A percentile compares a stretch with the other conserved stretches of the same genome.
Conservation (phyloP, 1,140 invertebrate species). For the Lasaia peninsularis region DNA sequence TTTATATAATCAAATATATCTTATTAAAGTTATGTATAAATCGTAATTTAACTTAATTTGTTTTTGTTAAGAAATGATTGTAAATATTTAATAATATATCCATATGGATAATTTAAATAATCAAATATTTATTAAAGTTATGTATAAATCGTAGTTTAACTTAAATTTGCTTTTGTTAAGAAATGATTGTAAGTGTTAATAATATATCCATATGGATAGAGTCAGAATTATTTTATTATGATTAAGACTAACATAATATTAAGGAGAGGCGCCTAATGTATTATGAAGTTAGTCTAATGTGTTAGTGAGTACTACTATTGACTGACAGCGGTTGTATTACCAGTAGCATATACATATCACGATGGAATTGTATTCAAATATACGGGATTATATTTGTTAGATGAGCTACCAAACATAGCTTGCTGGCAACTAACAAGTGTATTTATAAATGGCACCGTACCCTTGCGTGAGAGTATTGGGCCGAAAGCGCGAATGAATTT, state of each 20-base stretch:
- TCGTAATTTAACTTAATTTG: not conserved
- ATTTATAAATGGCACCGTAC: conserved; percentile 69
- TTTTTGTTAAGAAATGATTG: not conserved
- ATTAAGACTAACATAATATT: conserved; percentile 32
- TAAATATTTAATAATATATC: conserved; percentile 17
- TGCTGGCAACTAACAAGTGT: conserved; percentile 63
- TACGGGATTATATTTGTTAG: conserved; percentile 34
- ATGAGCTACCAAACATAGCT: conserved; percentile 43
- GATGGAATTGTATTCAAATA: conserved; percentile 40
- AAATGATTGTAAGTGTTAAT: not conserved
- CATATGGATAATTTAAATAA: conserved; percentile 32
- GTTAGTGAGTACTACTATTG: conserved; percentile 34
- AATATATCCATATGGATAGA: conserved; percentile 28
- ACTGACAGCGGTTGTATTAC: conserved; percentile 35
- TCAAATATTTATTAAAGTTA: too few relatives aligned
- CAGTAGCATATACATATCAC: conserved; percentile 24
- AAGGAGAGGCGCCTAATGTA: conserved; percentile 36
- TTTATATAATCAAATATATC: too few relatives aligned
- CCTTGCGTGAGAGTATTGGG: conserved; percentile 67
- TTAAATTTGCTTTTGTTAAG: not conserved
- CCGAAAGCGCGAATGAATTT: conserved; percentile 71
- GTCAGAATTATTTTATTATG: conserved; percentile 32
- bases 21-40: too few relatives aligned
- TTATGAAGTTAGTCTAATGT: conserved; percentile 28
- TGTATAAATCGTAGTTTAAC: too few relatives aligned